Percentiles rank a stretch among this genome's conserved stretches.
These are phyloP conservation scores for Tipula unca DNA, from an alignment of 2,888 invertebrate genomes.

Conservation along the genomic window DNA sequence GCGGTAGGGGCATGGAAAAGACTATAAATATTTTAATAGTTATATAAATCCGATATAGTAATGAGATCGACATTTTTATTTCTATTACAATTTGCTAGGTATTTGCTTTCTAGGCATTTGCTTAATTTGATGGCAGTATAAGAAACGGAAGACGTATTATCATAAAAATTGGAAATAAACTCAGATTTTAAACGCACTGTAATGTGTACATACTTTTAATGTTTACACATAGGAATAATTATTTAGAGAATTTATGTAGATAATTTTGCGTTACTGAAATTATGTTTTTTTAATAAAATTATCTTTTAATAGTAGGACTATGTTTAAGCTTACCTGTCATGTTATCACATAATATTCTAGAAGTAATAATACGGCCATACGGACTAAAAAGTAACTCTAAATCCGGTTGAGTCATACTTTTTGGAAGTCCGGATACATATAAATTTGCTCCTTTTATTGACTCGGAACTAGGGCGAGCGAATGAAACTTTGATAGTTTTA, in stretches of 20 bases:
- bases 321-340: constrained; percentile 56
- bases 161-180: not conserved
- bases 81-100: too few species aligned
- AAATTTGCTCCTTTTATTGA: constrained; percentile 91
- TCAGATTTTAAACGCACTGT: not conserved
- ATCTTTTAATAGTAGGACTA: not conserved
- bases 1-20: too few species aligned
- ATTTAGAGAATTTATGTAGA: not conserved
- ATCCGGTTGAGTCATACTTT: constrained; percentile 79
- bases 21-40: too few species aligned
- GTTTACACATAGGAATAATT: not conserved
- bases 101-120: too few species aligned
- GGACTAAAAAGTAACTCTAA: constrained; percentile 73
- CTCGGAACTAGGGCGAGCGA: constrained; percentile 88
- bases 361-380: constrained; percentile 76
- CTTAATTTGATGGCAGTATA: not conserved
- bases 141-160: not conserved
- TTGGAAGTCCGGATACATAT: constrained; percentile 86
- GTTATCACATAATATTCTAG: constrained; percentile 78
- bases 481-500: constrained; percentile 97
- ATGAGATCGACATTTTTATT: too few species aligned
- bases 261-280: not conserved
- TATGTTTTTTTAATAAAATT: not conserved
- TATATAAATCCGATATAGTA: too few species aligned
- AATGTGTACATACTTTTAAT: not conserved